Evolutionary conservation across 35 echinoderm and acorn worm species (phyloP).

Genomic region (Ophioderma brevispina): DNA sequence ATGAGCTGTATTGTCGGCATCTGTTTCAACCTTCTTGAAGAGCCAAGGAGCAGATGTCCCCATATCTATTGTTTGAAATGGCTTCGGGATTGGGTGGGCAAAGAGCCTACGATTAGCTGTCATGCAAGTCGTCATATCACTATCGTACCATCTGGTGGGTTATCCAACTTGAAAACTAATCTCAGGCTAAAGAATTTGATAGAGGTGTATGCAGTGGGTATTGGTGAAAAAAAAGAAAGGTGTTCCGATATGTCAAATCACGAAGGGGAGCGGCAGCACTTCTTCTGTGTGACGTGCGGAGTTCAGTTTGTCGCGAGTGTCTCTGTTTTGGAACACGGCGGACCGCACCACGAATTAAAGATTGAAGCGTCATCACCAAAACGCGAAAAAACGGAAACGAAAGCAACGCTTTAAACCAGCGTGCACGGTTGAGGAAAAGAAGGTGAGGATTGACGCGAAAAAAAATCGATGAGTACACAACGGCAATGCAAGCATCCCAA

Average conservation of each 20-base stretch:
- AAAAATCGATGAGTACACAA: too few relatives aligned
- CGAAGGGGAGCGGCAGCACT: background rate
- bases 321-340: too few relatives aligned
- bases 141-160: background rate
- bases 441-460: too few relatives aligned
- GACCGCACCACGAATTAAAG: too few relatives aligned
- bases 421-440: too few relatives aligned
- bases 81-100: background rate
- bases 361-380: too few relatives aligned
- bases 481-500: too few relatives aligned
- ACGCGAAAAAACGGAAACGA: too few relatives aligned
- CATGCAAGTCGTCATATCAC: background rate
- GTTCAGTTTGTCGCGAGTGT: too few relatives aligned
- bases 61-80: background rate
- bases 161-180: background rate
- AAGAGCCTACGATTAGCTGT: background rate
- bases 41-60: background rate
- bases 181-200: background rate
- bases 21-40: background rate
- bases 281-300: background rate
- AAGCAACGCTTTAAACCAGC: too few relatives aligned
- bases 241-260: background rate
- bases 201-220: background rate
- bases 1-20: background rate
- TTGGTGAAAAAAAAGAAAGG: background rate